A percentile compares a stretch with the other conserved stretches of the same genome.
Evolutionary conservation across 30 jellyfish, hydroid and myxozoan genomes (phyloP).

Genomic region (Euphysa ruthae): DNA sequence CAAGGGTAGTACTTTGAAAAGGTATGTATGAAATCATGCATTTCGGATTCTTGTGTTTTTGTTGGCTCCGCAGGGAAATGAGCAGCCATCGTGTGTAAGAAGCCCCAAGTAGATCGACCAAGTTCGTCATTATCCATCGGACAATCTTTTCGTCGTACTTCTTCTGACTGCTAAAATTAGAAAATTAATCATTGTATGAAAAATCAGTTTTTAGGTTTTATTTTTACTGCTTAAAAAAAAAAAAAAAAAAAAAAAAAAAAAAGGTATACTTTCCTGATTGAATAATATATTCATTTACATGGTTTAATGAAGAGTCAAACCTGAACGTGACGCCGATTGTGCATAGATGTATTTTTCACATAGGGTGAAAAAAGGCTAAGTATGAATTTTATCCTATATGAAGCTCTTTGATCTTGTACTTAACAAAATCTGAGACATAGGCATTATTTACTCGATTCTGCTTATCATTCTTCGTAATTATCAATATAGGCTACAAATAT

Average conservation of each 20-base stretch:
- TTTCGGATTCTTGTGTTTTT: conserved; percentile 59
- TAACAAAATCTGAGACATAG: no score
- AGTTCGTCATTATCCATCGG: conserved; percentile 85
- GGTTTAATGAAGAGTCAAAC: no score
- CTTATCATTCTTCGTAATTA: no score
- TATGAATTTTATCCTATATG: no score
- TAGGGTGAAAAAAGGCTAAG: no score
- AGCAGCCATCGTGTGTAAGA: conserved; percentile 98
- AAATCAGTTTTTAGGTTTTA: background rate
- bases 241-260: background rate
- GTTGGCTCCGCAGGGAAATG: conserved; percentile 96
- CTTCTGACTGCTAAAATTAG: background rate
- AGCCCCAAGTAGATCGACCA: conserved; percentile 98
- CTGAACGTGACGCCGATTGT: no score
- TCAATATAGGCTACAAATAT: no score
- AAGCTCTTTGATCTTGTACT: no score
- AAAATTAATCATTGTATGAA: background rate
- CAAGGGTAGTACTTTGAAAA: conserved; percentile 92
- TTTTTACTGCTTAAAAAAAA: background rate
- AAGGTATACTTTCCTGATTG: background rate
- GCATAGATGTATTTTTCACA: no score
- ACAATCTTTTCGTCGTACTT: conserved; percentile 29
- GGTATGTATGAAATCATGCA: conserved; percentile 51
- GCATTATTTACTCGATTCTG: no score
- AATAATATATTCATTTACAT: no score